Evolutionary conservation across 35 echinoderm and acorn worm genomes (phyloP).

Genomic region (Patiria miniata): DNA sequence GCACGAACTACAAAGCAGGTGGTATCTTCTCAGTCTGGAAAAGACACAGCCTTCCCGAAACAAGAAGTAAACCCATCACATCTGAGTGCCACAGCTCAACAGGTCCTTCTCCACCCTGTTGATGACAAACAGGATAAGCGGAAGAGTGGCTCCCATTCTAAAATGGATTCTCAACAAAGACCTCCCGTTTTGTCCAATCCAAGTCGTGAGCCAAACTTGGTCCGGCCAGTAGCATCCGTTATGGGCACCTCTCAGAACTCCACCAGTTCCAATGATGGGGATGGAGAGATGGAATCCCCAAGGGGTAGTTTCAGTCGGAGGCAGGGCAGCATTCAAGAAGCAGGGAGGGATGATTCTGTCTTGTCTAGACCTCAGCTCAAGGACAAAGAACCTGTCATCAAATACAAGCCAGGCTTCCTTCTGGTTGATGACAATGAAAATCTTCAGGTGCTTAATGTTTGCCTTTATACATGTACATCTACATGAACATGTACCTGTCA

Average conservation of each 20-base stretch:
- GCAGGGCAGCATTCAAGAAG: conserved; percentile 6
- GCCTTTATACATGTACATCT: not conserved
- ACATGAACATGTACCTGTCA: not conserved
- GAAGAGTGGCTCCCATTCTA: not conserved
- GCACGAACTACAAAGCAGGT: not conserved
- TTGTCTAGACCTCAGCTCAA: not conserved
- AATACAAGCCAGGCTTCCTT: conserved; percentile 69
- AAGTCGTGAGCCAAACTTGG: not conserved
- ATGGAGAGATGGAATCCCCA: conserved; percentile 30
- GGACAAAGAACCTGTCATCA: conserved; percentile 3
- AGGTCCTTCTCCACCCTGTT: not conserved
- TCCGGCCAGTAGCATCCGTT: not conserved
- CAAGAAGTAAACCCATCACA: not conserved
- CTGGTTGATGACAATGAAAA: conserved; percentile 88
- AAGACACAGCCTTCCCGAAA: not conserved
- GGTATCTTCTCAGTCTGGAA: too few species aligned
- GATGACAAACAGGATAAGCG: not conserved
- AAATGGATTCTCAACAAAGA: not conserved
- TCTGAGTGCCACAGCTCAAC: not conserved
- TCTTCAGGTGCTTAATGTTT: conserved; percentile 71
- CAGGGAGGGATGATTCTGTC: not conserved
- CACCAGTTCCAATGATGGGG: conserved; percentile 30
- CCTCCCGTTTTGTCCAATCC: not conserved
- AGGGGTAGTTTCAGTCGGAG: conserved; percentile 30
- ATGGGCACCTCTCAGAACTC: conserved; percentile 17